A percentile compares a stretch with the other conserved stretches of the same genome.
phyloP scores from a whole-genome alignment of 35 echinoderm and acorn worm species.

The Apostichopus californicus region DNA sequence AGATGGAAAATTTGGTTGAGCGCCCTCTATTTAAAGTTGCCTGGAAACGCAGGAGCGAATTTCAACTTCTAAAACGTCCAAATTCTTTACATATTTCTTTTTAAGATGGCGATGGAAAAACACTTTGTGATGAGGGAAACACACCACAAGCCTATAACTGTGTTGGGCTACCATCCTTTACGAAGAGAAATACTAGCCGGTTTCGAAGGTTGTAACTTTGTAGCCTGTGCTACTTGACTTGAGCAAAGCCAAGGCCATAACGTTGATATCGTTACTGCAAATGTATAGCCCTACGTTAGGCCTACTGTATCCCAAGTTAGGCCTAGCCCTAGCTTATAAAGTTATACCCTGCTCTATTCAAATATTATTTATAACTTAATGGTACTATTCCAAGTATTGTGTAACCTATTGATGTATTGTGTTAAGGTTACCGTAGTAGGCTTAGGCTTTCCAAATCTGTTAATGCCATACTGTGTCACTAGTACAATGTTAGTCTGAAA shows the following conservation, averaged over 20 bases:
- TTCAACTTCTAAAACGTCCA: background rate
- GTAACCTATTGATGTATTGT: too few relatives aligned
- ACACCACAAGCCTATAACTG: conserved; percentile 80
- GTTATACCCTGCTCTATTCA: too few relatives aligned
- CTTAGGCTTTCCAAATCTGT: too few relatives aligned
- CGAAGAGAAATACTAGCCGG: conserved; percentile 92
- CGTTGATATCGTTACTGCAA: too few relatives aligned
- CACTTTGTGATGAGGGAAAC: conserved; percentile 87
- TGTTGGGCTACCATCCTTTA: conserved; percentile 83
- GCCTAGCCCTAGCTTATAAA: too few relatives aligned
- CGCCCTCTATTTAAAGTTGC: conserved; percentile 15
- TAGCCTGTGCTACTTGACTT: too few relatives aligned
- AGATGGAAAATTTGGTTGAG: background rate
- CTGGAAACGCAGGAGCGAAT: background rate
- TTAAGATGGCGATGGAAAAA: conserved; percentile 97
- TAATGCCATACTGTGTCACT: background rate
- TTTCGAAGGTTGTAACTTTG: conserved; percentile 72
- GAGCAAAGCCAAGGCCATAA: too few relatives aligned
- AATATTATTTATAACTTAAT: too few relatives aligned
- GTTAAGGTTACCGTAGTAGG: too few relatives aligned
- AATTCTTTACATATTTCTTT: background rate
- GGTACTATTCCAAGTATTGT: too few relatives aligned
- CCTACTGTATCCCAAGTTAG: too few relatives aligned
- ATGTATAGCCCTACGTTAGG: too few relatives aligned
- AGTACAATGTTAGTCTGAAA: background rate